Base-by-base conservation (phyloP, 2,888 invertebrate genomes). In the Ceraclea dissimilis region DNA sequence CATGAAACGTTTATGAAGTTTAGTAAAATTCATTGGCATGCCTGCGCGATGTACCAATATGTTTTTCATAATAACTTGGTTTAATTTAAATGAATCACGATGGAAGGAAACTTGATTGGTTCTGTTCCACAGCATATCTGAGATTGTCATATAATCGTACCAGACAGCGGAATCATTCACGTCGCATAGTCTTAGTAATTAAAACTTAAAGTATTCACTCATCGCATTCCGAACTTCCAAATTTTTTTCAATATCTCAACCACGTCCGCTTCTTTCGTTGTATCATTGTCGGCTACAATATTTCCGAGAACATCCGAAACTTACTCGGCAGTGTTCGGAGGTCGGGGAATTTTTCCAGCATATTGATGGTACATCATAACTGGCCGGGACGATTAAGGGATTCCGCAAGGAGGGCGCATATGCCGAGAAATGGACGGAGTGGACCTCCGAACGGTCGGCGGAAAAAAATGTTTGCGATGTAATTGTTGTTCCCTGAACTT, bases 101-200 rank as follows among this genome's bases (percentile, higher is more conserved):
- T n/a, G 39, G 13, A 39, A 39, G 8, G 39, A 39, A 39, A 39
- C 39, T 39, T 13, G 39, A 13, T 39, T 39, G 8, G 13, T 16
- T 39, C n/a, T 16, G 39, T 13, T n/a, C n/a, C 39, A 39, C 39
- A 16, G 39, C 39, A 39, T 39, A 39, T 13, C 39, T 39, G 39
- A 16, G 39, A 39, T 39, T 13, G 39, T 39, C 39, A 39, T 16
- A 39, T 39, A 39, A 39, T 39, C 39, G 16, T 39, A 39, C 39
- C 39, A 39, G 39, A 39, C 39, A 39, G 39, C 16, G 39, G 39
- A 39, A 39, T 39, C 39, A 39, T 19, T 46, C 46, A 46, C 20
- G 46, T 46, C 46, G 46, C 46, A 20, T 46, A 46, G 46, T 46
- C 19, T 46, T 13, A 20, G 46, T 46, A 46, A 46, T 46, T 46